A percentile compares a stretch with the other conserved stretches of the same genome.
phyloP scores from a whole-genome alignment of 1,140 invertebrate species.

The Coptotermes formosanus region DNA sequence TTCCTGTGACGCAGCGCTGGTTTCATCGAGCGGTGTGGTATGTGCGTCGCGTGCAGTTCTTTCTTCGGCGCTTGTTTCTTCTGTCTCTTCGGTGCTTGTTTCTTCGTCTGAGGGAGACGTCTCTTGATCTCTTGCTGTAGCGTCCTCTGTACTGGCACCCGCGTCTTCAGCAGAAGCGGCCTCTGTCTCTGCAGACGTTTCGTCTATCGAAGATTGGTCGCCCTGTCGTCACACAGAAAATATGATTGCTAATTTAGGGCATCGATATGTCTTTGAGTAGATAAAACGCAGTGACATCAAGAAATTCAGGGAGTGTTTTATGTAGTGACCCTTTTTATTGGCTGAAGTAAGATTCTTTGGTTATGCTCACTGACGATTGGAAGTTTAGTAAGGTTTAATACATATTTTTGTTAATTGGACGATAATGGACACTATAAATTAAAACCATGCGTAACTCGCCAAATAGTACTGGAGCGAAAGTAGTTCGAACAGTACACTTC shows the following conservation, averaged over 20 bases:
- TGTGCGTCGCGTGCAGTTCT: background rate
- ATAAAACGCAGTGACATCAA: too few relatives aligned
- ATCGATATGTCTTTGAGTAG: too few relatives aligned
- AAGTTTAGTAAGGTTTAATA: too few relatives aligned
- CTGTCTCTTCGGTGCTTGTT: background rate
- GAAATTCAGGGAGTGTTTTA: too few relatives aligned
- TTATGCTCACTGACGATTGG: too few relatives aligned
- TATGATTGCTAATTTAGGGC: background rate
- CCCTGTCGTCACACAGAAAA: background rate
- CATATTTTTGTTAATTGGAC: too few relatives aligned
- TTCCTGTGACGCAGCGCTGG: background rate
- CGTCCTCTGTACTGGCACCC: background rate
- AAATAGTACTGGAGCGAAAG: too few relatives aligned
- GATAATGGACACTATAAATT: too few relatives aligned
- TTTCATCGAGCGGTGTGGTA: background rate
- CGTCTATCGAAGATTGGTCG: background rate
- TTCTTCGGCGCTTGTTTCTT: conserved; percentile 13
- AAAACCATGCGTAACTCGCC: too few relatives aligned
- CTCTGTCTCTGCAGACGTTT: background rate
- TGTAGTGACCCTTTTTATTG: too few relatives aligned
- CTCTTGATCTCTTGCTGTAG: conserved; percentile 27
- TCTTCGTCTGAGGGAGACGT: background rate
- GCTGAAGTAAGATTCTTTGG: too few relatives aligned
- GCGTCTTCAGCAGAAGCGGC: background rate
- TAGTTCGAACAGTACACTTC: too few relatives aligned